Evolutionary conservation across 2,113 vertebrate genomes (phyloP).

Genomic region (Xenotilapia leptura): DNA sequence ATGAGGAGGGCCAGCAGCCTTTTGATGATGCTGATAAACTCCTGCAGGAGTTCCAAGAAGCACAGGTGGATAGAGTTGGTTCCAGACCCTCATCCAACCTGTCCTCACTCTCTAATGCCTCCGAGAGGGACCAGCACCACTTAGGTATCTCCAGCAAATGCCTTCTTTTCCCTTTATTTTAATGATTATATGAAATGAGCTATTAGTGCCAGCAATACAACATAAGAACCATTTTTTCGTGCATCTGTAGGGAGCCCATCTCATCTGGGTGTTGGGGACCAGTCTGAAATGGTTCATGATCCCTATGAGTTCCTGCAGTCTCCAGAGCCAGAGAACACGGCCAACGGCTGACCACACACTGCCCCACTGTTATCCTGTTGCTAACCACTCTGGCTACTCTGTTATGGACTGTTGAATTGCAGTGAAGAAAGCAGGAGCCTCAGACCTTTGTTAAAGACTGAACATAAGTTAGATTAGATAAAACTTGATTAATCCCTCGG

Average conservation of each 20-base stretch:
- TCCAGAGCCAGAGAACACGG: slow-evolving; percentile 78
- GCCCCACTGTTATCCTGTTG: neutral
- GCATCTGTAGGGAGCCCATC: slow-evolving; percentile 82
- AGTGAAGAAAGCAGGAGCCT: neutral
- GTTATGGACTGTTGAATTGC: neutral
- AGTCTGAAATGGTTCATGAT: slow-evolving; percentile 87
- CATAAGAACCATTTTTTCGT: neutral
- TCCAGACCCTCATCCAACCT: slow-evolving; percentile 93
- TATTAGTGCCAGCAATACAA: neutral
- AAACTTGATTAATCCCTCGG: no score
- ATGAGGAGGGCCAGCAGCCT: slow-evolving; percentile 83
- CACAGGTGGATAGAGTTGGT: slow-evolving; percentile 85
- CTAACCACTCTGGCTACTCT: neutral
- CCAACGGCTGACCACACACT: slow-evolving; percentile 67
- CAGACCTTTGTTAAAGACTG: slow-evolving; percentile 13
- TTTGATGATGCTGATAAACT: slow-evolving; percentile 90
- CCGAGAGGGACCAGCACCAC: slow-evolving; percentile 92
- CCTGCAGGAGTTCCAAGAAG: slow-evolving; percentile 92
- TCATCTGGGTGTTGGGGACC: slow-evolving; percentile 86
- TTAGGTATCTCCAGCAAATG: slow-evolving; percentile 74
- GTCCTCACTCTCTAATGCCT: slow-evolving; percentile 91
- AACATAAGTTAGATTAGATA: no score
- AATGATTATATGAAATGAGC: neutral
- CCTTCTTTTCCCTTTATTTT: neutral
- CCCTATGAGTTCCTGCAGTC: slow-evolving; percentile 96